Evolutionary conservation across 2,113 vertebrate species (phyloP).

Genomic region (Pollimyrus isidori): DNA sequence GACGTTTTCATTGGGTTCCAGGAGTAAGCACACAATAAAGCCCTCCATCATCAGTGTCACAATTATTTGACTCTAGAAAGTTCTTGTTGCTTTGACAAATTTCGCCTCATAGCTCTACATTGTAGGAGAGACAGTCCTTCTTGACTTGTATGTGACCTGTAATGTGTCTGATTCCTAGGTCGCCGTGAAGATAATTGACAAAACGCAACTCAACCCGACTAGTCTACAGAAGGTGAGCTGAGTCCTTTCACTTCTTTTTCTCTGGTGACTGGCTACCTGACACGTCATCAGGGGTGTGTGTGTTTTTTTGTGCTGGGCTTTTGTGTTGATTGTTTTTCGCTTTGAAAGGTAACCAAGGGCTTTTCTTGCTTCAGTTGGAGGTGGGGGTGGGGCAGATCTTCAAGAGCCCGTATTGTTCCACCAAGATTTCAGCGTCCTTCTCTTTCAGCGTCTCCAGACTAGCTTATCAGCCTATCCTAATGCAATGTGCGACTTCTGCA

Average conservation of each 20-base stretch:
- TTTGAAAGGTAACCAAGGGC: neutral
- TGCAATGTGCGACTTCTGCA: neutral
- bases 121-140: neutral
- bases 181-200: slow-evolving; percentile 98
- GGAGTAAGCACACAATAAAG: neutral
- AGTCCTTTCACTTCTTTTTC: neutral
- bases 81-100: neutral
- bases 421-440: neutral
- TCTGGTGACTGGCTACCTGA: neutral
- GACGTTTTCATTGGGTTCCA: neutral
- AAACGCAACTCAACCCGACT: slow-evolving; percentile 94
- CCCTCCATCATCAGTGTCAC: neutral
- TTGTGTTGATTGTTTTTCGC: neutral
- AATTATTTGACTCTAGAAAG: neutral
- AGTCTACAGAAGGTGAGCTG: slow-evolving; percentile 94
- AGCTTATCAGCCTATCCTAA: neutral
- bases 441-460: neutral
- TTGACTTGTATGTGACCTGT: neutral
- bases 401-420: neutral
- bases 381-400: neutral
- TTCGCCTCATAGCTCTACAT: neutral
- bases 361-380: neutral
- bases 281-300: neutral
- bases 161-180: slow-evolving; percentile 62
- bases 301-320: neutral